Conservation (phyloP, 2,888 invertebrate genomes). For the Seladonia tumulorum region DNA sequence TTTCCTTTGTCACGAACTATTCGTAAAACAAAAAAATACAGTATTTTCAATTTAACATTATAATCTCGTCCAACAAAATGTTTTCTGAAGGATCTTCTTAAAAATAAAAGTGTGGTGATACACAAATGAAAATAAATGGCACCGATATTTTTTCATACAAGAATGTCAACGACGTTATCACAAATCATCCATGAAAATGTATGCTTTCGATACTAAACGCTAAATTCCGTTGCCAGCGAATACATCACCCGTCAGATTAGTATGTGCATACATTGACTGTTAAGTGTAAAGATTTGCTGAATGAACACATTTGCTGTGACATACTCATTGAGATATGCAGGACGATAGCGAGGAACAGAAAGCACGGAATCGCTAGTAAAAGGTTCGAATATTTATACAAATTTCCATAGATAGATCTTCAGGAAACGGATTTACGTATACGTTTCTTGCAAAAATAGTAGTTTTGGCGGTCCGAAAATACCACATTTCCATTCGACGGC, state of each 20-base stretch:
- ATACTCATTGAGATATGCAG: not conserved
- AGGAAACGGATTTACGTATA: not conserved
- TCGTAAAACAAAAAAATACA: too few species aligned
- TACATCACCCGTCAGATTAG: not conserved
- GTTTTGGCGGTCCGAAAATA: not conserved
- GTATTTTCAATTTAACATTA: too few species aligned
- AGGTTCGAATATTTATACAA: not conserved
- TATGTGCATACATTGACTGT: not conserved
- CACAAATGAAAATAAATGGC: too few species aligned
- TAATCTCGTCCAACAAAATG: too few species aligned
- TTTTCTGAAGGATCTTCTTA: too few species aligned
- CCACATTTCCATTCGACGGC: not conserved
- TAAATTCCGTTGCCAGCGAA: not conserved
- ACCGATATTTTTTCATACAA: not conserved
- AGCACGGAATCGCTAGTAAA: not conserved
- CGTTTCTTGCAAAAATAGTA: not conserved
- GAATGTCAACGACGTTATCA: not conserved
- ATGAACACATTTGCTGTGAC: conserved; percentile 1
- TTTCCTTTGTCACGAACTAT: too few species aligned
- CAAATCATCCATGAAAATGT: not conserved
- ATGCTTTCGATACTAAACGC: not conserved
- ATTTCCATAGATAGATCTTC: not conserved
- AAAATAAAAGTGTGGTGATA: too few species aligned
- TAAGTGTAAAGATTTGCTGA: not conserved
- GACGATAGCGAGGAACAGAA: not conserved